Base-by-base conservation (phyloP, 2,113 vertebrate species). In the Labeo rohita region DNA sequence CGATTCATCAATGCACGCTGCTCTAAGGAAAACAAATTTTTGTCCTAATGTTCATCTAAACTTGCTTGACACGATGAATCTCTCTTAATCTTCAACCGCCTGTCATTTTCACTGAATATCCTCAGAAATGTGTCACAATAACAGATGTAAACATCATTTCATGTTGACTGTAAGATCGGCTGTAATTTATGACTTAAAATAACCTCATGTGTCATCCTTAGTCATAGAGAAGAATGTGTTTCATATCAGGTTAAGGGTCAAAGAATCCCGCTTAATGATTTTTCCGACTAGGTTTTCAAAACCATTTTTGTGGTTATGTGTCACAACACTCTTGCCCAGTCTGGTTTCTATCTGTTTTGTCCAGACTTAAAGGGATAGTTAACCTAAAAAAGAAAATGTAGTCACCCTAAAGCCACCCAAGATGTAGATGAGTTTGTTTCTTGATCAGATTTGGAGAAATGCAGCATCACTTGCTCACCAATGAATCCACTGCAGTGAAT, bases 341-440 rank as follows among this genome's bases (percentile, higher is more conserved):
- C 49, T 78, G 34, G 13, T 36, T 88, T 90, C 80, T 91, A 77
- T 92, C 89, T 54, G 50, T 88, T 90, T 89, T 90, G 52, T 16
- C 0, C 54, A 7, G 0, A 0, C 15, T 56, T 56, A 56, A 16
- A 56, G 54, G 54, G 16, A 18, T 7, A 18, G 16, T 56, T 21
- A 6, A 7, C 54, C 18, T 18, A 18, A 56, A 59, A 59, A 21
- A 3, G 15, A 56, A 59, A 21, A 21, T 59, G 0, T 6, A 18
- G 15, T 56, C 54, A 18, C 54, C 6, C 16, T 56, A 5, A 56
- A 6, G 56, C 56, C 56, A 59, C 8, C 56, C 56, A 3, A 56
- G 54, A 18, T 56, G 16, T 18, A 56, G 54, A 56, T 59, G 56
- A 59, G 56, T 59, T 59, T 21, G 56, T 59, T 18, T 21, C 56